Evolutionary conservation across 2,797 vertebrate species (phyloP).

Genomic region (Ptychadena robeensis): DNA sequence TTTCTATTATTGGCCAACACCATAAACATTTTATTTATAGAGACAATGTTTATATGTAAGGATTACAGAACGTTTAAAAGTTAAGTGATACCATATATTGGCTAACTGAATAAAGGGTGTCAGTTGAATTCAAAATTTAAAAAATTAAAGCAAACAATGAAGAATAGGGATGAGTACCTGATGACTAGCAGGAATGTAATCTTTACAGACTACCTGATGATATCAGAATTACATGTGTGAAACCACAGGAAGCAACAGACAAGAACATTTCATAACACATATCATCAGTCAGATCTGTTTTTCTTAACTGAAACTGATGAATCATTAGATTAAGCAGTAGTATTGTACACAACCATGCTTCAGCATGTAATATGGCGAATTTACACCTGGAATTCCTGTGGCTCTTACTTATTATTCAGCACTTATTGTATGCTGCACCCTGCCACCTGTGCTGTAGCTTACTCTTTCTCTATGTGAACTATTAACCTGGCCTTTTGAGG

Average conservation of each 20-base stretch:
- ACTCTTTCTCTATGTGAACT: background rate
- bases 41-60: no score
- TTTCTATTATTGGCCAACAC: no score
- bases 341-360: background rate
- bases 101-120: no score
- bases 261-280: conserved; percentile 8
- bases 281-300: background rate
- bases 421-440: conserved; percentile 1
- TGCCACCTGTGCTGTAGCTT: background rate
- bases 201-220: background rate
- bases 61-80: no score
- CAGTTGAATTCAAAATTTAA: background rate
- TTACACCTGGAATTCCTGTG: conserved; percentile 20
- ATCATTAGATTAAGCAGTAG: conserved; percentile 16
- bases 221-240: conserved; percentile 8
- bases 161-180: background rate
- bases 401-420: conserved; percentile 5
- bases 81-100: no score
- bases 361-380: conserved; percentile 2
- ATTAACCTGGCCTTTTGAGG: background rate
- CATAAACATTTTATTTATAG: no score
- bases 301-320: conserved; percentile 28
- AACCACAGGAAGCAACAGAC: background rate
- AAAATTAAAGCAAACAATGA: background rate
- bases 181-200: background rate